These are phyloP conservation scores for Byasa hedistus DNA, from an alignment of 2,888 invertebrate species.

Conservation along the genomic window DNA sequence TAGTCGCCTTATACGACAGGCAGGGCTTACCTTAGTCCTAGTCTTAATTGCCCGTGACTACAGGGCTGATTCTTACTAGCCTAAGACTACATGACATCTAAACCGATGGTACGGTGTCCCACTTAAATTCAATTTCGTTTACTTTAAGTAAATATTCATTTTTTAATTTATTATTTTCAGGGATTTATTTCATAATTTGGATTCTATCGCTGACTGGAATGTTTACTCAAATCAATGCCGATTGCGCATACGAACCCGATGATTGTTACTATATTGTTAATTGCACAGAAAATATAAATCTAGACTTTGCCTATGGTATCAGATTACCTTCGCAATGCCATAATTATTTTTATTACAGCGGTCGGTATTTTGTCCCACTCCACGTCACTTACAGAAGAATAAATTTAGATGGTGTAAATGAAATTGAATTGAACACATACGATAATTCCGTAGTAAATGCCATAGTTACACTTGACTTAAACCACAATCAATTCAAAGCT, in stretches of 20 bases:
- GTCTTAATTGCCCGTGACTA: too few relatives aligned
- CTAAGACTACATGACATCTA: background rate
- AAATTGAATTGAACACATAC: background rate
- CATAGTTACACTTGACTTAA: conserved; percentile 45
- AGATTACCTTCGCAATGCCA: background rate
- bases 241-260: too few relatives aligned
- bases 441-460: background rate
- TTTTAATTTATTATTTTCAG: background rate
- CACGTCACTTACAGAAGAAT: background rate
- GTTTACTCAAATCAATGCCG: background rate
- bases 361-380: background rate
- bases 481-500: conserved; percentile 37
- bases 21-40: too few relatives aligned
- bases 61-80: too few relatives aligned
- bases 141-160: background rate
- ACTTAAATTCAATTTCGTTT: background rate
- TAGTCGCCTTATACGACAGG: too few relatives aligned
- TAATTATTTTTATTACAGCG: too few relatives aligned
- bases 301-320: background rate
- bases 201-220: background rate
- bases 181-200: background rate
- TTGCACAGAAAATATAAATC: background rate
- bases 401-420: background rate
- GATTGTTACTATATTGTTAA: background rate
- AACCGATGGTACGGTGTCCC: too few relatives aligned